Percentiles rank a stretch among this genome's conserved stretches.
phyloP scores from a whole-genome alignment of 2,888 invertebrate species.

The Chymomyza fuscimana region DNA sequence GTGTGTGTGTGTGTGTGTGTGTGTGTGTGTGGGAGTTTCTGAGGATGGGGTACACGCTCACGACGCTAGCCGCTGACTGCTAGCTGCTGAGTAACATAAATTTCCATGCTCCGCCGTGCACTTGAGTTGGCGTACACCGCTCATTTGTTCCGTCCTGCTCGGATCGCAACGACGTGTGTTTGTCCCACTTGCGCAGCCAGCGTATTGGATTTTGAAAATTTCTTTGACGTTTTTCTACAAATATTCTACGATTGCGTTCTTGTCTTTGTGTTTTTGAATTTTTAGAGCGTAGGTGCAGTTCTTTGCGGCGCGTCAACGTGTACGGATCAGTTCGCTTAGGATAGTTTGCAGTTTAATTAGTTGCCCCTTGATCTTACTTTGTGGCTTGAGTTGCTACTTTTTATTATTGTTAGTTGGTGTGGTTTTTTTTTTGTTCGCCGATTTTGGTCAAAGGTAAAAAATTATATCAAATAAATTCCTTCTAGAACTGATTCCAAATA shows the following conservation, averaged over 20 bases:
- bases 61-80: conserved; percentile 30
- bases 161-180: background rate
- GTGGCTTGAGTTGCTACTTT: background rate
- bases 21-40: conserved; percentile 7
- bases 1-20: background rate
- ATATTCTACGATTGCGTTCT: conserved; percentile 27
- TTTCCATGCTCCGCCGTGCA: conserved; percentile 62
- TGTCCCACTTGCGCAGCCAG: conserved; percentile 1
- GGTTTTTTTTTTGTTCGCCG: no score
- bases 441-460: background rate
- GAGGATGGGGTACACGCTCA: conserved; percentile 7
- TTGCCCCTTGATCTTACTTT: background rate
- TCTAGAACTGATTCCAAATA: background rate
- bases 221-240: conserved; percentile 13
- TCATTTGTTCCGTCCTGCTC: background rate
- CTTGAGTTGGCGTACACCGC: conserved; percentile 54
- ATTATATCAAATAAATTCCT: background rate
- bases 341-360: background rate
- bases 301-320: conserved; percentile 77
- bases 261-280: conserved; percentile 71
- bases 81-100: conserved; percentile 69
- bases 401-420: no score
- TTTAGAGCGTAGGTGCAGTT: conserved; percentile 80
- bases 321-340: conserved; percentile 50
- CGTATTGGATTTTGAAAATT: background rate